Evolutionary conservation across 2,888 invertebrate genomes (phyloP), one percentile per base, ranked within the genome.

Genomic region (Eurois occulta): DNA sequence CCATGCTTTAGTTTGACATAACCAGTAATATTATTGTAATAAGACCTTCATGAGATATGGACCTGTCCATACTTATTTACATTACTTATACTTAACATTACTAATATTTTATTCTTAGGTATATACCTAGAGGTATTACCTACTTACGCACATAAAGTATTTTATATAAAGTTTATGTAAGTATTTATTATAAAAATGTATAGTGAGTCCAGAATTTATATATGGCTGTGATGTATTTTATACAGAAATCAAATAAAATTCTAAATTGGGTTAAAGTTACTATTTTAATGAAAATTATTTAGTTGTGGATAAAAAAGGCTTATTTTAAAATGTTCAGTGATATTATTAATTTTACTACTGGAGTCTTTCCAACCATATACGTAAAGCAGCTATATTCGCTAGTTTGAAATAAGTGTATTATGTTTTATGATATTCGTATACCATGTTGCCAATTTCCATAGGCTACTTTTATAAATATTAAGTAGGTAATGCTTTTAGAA

Each of bases 1-100:
- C 43, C n/a, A 52, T 71, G 67, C 62, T 64, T 67, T 77, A 81
- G 43, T 69, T 72, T 75, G 82, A 60, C 32, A 16, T 81, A 77
- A 69, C 64, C 76, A 72, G n/a, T 55, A 72, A 77, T 68, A 72
- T 70, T 75, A 58, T 72, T 72, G 24, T 64, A 38, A 68, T 64
- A 60, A 78, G 66, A 72, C 74, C 83, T 86, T 86, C 24, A 83
- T 86, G 84, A 84, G 86, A 84, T 84, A 84, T 86, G 86, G 84
- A 84, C 70, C n/a, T 67, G 58, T 67, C 69, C 74, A 72, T 65
- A 41, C 66, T 66, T 62, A 64, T 58, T 68, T 48, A 43, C 46
- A 43, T 35, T 28, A 35, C 58, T 46, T 24, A 24, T 58, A n/a
- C 3, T 16, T 55, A n/a, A 67, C 0, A 48, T 46, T 46, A 62